Base-by-base conservation (phyloP, 1,140 invertebrate species). In the Drosophila sp. region DNA sequence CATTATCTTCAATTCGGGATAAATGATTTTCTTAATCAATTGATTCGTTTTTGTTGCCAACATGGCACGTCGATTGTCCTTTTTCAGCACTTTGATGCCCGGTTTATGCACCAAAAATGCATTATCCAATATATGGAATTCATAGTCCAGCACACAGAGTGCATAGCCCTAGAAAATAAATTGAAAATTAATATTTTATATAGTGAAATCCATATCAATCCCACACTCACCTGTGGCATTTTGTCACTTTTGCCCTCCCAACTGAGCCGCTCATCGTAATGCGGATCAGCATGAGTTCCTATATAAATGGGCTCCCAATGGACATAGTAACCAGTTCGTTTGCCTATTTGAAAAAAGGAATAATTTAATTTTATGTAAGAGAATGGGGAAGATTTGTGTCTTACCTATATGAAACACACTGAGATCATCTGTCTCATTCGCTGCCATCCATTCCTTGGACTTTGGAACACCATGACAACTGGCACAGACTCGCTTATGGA, bases 221-320 rank as follows among this genome's bases (percentile, higher is more conserved):
- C 17, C 17, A 17, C 17, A 61, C 65, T 92, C 84, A 97, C 97
- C 95, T 98, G 97, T 40, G 97, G 97, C 97, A 98, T 98, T 93
- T 97, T 97, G 92, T 97, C 96, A 91, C 96, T 97, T 92, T 96
- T 97, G 58, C 97, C 97, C 90, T 97, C 96, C 97, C 97, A 97
- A 86, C 95, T 97, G 25, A 97, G 94, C 90, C 97, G 93, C 90
- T 97, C 96, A 76, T 98, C 97, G 87, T 98, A 98, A 61, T 97
- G 93, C 0, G 97, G 97, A 87, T 98, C 97, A 6, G 94, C 93
- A 91, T 97, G 95, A 0, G 96, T 97, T 27, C 96, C 97, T 70
- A 97, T 97, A 76, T 96, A 97, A 74, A 97, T 97, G 1, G 97
- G 97, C 92, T 98, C 97, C 97, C 97, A 98, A 87, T 97, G 96